Evolutionary conservation across 2,797 vertebrate genomes (phyloP), one percentile per base, ranked within the genome.

Genomic region (Crax fasciolata): DNA sequence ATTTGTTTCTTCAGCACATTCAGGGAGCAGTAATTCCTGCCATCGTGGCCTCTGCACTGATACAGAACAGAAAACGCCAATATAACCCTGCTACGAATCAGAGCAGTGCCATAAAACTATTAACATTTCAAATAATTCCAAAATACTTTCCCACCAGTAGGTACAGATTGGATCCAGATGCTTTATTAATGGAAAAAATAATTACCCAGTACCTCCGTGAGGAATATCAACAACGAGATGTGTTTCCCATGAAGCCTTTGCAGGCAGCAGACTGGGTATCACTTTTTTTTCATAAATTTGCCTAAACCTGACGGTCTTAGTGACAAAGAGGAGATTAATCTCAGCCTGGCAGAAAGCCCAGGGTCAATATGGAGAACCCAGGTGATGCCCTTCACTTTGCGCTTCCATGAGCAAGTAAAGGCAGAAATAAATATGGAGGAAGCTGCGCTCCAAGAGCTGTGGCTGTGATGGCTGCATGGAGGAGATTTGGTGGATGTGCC

Each of bases 121-220:
- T 94, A 94, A 84, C 88, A 73, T 96, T 92, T 96, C 87, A 96
- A 95, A 79, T 93, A 93, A 91, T 93, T 92, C 96, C 89, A 77
- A 84, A 97, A 87, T 90, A 87, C 79, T 95, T 95, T 94, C 96
- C 94, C 95, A 93, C 95, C 90, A 90, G 94, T 96, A 90, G 95
- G 95, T 93, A 94, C 94, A 96, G 95, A 97, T 97, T 97, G 93
- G 91, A 97, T 94, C 96, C 97, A 97, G 97, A 97, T 97, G 97
- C 94, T 91, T 88, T 88, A 94, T 93, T 90, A 96, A 73, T 19
- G 70, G 91, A 71, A 84, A 67, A 91, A 89, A 46, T 65, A 75
- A 93, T 96, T 76, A 93, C 84, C 49, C 78, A 85, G 76, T 46
- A 75, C 95, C 89, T 94, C 94, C 74, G 48, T 20, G 13, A 72